Evolutionary conservation across 2,113 vertebrate genomes (phyloP).

Genomic region (Corythornis cristatus): DNA sequence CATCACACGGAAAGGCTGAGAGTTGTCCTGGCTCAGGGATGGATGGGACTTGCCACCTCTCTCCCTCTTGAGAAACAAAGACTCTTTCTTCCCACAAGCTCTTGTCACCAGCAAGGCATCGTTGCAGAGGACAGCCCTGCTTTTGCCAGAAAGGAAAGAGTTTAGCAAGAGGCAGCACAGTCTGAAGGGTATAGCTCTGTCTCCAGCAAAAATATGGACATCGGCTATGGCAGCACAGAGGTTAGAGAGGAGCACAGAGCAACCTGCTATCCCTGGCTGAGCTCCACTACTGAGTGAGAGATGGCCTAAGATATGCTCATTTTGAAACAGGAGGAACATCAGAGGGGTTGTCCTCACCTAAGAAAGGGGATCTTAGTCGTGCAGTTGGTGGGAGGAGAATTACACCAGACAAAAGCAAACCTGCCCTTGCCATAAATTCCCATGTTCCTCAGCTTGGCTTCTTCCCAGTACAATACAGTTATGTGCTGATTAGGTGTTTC

Average conservation of each 20-base stretch:
- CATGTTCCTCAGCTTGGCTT: background rate
- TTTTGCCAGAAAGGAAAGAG: background rate
- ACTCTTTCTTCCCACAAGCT: background rate
- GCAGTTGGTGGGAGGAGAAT: background rate
- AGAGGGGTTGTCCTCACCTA: background rate
- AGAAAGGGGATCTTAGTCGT: background rate
- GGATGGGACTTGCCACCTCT: background rate
- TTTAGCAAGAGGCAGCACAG: background rate
- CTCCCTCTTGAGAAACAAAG: background rate
- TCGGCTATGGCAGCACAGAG: background rate
- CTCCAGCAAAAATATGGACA: background rate
- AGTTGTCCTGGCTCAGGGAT: background rate
- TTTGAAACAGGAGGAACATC: background rate
- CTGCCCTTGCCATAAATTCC: background rate
- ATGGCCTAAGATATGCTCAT: background rate
- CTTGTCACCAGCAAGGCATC: background rate
- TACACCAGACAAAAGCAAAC: background rate
- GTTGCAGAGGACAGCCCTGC: background rate
- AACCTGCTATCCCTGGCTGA: fast-evolving
- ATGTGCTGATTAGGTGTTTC: background rate
- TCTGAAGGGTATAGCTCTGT: background rate
- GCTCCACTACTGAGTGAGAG: background rate
- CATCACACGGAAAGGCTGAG: background rate
- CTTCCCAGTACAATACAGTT: background rate
- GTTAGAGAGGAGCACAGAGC: background rate